Evolutionary conservation across 2,113 vertebrate species (phyloP), one percentile per base, ranked within the genome.

Genomic region (Chinchilla lanigera): DNA sequence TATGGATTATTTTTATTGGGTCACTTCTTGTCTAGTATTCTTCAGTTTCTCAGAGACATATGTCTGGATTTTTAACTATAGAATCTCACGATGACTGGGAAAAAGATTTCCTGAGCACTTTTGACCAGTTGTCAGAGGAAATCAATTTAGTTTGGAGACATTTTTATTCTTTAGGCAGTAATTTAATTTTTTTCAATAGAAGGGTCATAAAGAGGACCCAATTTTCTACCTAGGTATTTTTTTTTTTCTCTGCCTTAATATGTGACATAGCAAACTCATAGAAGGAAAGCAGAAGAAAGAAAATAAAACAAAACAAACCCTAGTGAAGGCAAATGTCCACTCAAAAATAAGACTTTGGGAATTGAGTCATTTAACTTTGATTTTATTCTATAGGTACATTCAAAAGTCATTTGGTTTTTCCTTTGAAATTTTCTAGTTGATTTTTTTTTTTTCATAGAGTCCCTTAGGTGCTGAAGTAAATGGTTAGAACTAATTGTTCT

Each of bases 381-480:
- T 91, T 95, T 94, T 41, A 44, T 69, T 93, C 50, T 81, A 75
- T 44, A 89, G 67, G 52, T 69, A 67, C 56, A 63, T 90, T 95
- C 67, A 88, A 90, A 85, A 94, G 33, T 95, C 71, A 82, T 17
- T 88, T 90, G 63, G 52, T 93, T 44, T 50, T 88, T 96, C 73
- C 77, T 69, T 89, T 80, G 35, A 90, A 86, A 63, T 52, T 41
- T 69, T 63, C 44, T 24, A 54, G 38, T 41, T 92, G 81, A 58
- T 88, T 26, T 44, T 6, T 50, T 6, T 50, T 50, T 50, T 84
- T 95, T 67, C 38, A 0, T 58, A 83, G 71, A 19, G 52, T 85
- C 56, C 35, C 86, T 77, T 50, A 86, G 61, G 81, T 85, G n/a
- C 77, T 90, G 90, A 96, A 96, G 56, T 44, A 96, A 96, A 94